phyloP scores from a whole-genome alignment of 2,888 invertebrate genomes.

The Himalopsyche kuldschensis region DNA sequence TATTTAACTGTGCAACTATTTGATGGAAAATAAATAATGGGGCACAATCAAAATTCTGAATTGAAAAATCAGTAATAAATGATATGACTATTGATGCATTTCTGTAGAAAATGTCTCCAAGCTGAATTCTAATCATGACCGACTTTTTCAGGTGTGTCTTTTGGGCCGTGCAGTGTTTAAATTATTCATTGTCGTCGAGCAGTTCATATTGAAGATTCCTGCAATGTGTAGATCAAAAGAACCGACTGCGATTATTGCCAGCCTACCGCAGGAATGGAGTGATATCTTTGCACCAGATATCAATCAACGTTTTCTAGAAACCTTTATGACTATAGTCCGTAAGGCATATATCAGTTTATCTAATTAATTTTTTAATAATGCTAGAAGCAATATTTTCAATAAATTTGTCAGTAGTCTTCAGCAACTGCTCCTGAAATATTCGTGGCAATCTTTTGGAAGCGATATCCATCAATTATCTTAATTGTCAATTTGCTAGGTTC shows the following conservation, averaged over 20 bases:
- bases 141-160: constrained; percentile 51
- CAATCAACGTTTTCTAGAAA: constrained; percentile 54
- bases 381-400: no score
- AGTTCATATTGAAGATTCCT: constrained; percentile 49
- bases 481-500: no score
- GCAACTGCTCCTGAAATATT: no score
- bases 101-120: background rate
- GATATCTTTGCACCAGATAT: constrained; percentile 73
- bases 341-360: constrained; percentile 37
- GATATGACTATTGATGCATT: constrained; percentile 4
- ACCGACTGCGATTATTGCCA: constrained; percentile 47
- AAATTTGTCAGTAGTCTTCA: no score
- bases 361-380: no score
- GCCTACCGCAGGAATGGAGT: constrained; percentile 70
- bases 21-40: no score
- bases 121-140: constrained; percentile 9
- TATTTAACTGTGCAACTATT: no score
- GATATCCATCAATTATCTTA: no score
- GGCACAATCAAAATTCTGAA: no score
- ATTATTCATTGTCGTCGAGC: constrained; percentile 54
- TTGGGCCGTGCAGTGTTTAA: constrained; percentile 57
- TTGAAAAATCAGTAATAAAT: background rate
- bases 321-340: constrained; percentile 58
- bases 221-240: constrained; percentile 44
- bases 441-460: no score